Evolutionary conservation across 2,888 invertebrate genomes (phyloP).

Genomic region (Thera obeliscata): DNA sequence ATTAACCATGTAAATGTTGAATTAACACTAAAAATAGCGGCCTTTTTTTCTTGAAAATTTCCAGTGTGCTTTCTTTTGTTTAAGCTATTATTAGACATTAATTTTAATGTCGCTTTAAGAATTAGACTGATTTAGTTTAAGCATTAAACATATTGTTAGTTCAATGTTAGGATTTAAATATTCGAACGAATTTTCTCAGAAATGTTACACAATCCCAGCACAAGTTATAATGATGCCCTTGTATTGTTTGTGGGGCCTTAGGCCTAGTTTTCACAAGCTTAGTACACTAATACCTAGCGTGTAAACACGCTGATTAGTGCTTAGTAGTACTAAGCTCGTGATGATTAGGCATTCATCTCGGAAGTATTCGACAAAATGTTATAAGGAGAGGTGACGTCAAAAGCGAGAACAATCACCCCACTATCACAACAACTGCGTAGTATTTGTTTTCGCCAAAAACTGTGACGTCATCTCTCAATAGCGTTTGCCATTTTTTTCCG

Average conservation of each 20-base stretch:
- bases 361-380: background rate
- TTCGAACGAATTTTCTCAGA: conserved; percentile 60
- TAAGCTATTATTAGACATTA: conserved; percentile 80
- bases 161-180: conserved; percentile 72
- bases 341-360: background rate
- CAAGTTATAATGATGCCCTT: conserved; percentile 28
- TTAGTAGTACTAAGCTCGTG: background rate
- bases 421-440: background rate
- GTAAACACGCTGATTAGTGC: no score
- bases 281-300: background rate
- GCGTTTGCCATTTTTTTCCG: background rate
- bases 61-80: conserved; percentile 79
- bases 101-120: conserved; percentile 80
- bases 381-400: background rate
- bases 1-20: conserved; percentile 48
- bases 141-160: conserved; percentile 79
- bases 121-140: conserved; percentile 85
- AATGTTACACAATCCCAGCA: conserved; percentile 34
- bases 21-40: conserved; percentile 63
- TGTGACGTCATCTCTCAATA: background rate
- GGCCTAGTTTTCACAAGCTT: background rate
- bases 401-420: background rate
- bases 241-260: conserved; percentile 24
- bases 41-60: conserved; percentile 74
- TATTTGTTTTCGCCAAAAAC: background rate